Evolutionary conservation across 2,797 vertebrate genomes (phyloP).

Genomic region (Lepidocolaptes lacrymiger): DNA sequence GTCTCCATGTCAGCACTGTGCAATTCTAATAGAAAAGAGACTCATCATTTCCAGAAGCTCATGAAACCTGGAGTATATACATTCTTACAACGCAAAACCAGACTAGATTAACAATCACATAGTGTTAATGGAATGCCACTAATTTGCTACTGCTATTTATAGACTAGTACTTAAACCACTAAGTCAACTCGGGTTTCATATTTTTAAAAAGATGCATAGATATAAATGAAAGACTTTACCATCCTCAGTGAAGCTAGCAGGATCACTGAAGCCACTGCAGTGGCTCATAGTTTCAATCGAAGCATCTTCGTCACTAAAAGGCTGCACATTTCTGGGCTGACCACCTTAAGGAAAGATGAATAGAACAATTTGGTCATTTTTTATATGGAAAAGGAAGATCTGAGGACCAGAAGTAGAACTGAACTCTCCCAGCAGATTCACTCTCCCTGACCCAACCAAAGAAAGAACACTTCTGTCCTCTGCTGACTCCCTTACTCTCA

Average conservation of each 20-base stretch:
- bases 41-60: background rate
- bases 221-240: conserved; percentile 73
- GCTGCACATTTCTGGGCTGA: conserved; percentile 89
- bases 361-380: background rate
- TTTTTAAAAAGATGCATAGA: background rate
- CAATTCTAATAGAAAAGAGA: background rate
- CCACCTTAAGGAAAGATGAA: conserved; percentile 78
- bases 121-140: background rate
- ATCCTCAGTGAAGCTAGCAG: conserved; percentile 90
- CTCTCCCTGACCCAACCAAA: background rate
- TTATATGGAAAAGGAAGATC: background rate
- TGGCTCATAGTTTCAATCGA: conserved; percentile 98
- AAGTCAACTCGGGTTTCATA: background rate
- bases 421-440: background rate
- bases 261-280: conserved; percentile 95
- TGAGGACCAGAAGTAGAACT: background rate
- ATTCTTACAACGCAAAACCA: background rate
- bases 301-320: conserved; percentile 96
- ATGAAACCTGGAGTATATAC: background rate
- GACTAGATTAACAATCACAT: background rate
- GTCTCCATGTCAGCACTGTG: background rate
- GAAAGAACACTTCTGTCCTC: background rate
- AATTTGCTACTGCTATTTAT: background rate
- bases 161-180: background rate
- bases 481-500: background rate